These are phyloP conservation scores for Boleophthalmus pectinirostris DNA, from an alignment of 2,113 vertebrate genomes.

Conservation along the genomic window DNA sequence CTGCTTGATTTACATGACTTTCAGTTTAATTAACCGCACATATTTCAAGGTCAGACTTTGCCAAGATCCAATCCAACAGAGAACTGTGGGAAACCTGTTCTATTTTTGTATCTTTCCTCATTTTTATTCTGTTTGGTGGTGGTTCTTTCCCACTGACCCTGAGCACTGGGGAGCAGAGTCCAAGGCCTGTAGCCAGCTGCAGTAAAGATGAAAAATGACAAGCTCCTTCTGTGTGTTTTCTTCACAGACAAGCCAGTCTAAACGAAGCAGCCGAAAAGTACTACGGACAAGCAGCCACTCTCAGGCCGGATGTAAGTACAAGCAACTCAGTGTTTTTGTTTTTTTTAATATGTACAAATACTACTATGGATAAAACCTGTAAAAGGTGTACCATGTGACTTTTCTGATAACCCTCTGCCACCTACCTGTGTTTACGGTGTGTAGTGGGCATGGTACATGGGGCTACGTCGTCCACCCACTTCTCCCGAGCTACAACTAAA, in stretches of 20 bases:
- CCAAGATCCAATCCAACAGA: slow-evolving; percentile 29
- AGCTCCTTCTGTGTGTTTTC: slow-evolving; percentile 53
- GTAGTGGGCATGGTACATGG: too few relatives aligned
- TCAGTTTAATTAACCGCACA: slow-evolving; percentile 46
- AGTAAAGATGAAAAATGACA: slow-evolving; percentile 71
- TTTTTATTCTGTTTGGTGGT: slow-evolving; percentile 36
- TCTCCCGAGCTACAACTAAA: too few relatives aligned
- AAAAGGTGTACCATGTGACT: not conserved
- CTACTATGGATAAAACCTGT: not conserved
- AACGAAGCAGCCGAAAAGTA: slow-evolving; percentile 95
- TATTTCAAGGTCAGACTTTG: slow-evolving; percentile 39
- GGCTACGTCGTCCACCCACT: too few relatives aligned
- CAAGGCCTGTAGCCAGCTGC: slow-evolving; percentile 55
- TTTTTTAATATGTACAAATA: too few relatives aligned
- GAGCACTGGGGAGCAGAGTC: slow-evolving; percentile 53
- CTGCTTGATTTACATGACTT: not conserved
- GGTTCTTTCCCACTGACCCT: slow-evolving; percentile 63
- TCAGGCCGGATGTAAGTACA: slow-evolving; percentile 91
- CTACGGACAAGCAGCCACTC: slow-evolving; percentile 89
- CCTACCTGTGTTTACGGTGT: not conserved
- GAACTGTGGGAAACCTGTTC: slow-evolving; percentile 1
- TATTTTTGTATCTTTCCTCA: slow-evolving; percentile 19
- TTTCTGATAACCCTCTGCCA: not conserved
- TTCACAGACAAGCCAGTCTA: slow-evolving; percentile 93
- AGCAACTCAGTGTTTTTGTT: not conserved